phyloP scores from a whole-genome alignment of 2,888 invertebrate species.

The Tuberolachnus salignus region DNA sequence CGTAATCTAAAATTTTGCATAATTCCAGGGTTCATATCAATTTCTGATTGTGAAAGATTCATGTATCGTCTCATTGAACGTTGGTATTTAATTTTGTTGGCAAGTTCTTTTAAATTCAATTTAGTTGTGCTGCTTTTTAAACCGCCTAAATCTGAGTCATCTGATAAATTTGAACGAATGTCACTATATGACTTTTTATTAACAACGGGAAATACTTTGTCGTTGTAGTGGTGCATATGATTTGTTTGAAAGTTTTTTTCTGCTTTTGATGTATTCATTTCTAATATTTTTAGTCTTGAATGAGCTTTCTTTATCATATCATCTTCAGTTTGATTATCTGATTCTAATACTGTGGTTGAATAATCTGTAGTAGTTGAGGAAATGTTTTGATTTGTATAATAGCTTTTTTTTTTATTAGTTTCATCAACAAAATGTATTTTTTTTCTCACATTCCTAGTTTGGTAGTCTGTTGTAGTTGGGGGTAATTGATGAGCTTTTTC shows the following conservation, averaged over 20 bases:
- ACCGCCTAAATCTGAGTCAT: constrained; percentile 2
- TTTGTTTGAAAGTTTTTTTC: constrained; percentile 62
- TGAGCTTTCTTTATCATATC: constrained; percentile 67
- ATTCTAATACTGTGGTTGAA: constrained; percentile 62
- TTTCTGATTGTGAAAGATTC: not conserved
- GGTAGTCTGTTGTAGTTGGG: not conserved
- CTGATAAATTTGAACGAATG: constrained; percentile 35
- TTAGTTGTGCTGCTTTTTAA: not conserved
- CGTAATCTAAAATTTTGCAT: not conserved
- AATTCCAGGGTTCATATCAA: constrained; percentile 14
- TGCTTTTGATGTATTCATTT: constrained; percentile 69
- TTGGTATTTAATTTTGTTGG: constrained; percentile 45
- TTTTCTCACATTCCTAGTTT: constrained; percentile 23
- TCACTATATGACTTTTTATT: constrained; percentile 5
- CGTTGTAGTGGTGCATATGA: not conserved
- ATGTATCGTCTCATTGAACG: constrained; percentile 26
- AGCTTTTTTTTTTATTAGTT: not conserved
- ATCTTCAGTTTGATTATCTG: constrained; percentile 59
- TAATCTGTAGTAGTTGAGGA: constrained; percentile 59
- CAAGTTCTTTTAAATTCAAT: constrained; percentile 41
- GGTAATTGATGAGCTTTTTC: constrained; percentile 28
- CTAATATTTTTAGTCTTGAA: constrained; percentile 65
- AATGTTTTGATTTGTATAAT: constrained; percentile 59
- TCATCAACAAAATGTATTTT: constrained; percentile 17
- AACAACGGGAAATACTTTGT: not conserved